These are phyloP conservation scores for Hyles vespertilio DNA, from an alignment of 1,140 invertebrate species.

Conservation along the genomic window DNA sequence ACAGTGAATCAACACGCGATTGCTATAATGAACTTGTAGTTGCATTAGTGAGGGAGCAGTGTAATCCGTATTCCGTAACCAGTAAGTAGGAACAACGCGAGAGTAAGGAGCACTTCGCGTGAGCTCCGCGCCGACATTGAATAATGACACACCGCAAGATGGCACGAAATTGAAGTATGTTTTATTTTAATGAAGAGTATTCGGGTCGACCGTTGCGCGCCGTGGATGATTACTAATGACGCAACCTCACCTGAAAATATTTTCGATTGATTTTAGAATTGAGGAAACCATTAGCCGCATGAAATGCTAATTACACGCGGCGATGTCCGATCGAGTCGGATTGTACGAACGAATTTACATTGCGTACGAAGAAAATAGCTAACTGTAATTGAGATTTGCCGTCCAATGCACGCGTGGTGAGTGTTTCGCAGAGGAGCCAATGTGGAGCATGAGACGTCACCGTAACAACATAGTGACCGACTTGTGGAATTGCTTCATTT, in stretches of 20 bases:
- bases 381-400: slow-evolving; percentile 45
- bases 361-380: slow-evolving; percentile 21
- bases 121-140: slow-evolving; percentile 52
- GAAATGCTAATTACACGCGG: slow-evolving; percentile 25
- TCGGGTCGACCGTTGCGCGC: slow-evolving; percentile 48
- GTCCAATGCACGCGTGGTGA: slow-evolving; percentile 22
- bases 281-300: slow-evolving; percentile 28
- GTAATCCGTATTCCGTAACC: slow-evolving; percentile 4
- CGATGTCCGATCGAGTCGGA: slow-evolving; percentile 24
- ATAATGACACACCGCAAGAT: slow-evolving; percentile 55
- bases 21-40: slow-evolving; percentile 12
- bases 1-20: too few species aligned
- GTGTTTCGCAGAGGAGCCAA: slow-evolving; percentile 18
- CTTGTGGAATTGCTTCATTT: not conserved
- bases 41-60: slow-evolving; percentile 8
- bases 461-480: slow-evolving; percentile 2
- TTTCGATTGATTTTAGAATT: slow-evolving; percentile 53
- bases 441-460: slow-evolving; percentile 5
- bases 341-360: slow-evolving; percentile 19
- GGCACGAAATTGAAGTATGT: slow-evolving; percentile 52
- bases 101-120: slow-evolving; percentile 53
- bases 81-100: slow-evolving; percentile 28
- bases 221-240: slow-evolving; percentile 37
- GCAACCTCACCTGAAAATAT: slow-evolving; percentile 37
- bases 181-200: slow-evolving; percentile 59